Percentiles rank a stretch among this genome's conserved stretches.
Conservation (phyloP, 2,113 vertebrate genomes). For the Bubo scandiacus region DNA sequence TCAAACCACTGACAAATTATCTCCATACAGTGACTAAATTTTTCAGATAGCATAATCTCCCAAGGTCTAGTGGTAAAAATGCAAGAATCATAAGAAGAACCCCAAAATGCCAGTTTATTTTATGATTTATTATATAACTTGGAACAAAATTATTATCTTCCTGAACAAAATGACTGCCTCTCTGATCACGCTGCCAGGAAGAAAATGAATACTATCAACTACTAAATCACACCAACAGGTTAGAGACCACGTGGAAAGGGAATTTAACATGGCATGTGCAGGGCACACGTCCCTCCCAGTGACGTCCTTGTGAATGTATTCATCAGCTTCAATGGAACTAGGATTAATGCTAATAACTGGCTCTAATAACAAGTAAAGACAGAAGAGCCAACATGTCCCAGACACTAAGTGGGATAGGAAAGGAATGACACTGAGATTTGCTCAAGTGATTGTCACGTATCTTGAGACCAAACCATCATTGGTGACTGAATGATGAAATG, state of each 20-base stretch:
- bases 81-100: background rate
- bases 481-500: background rate
- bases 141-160: background rate
- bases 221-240: background rate
- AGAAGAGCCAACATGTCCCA: background rate
- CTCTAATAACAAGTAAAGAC: background rate
- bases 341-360: background rate
- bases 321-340: background rate
- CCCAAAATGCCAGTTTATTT: background rate
- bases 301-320: background rate
- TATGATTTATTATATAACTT: conserved; percentile 6
- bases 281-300: background rate
- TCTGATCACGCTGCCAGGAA: background rate
- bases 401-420: background rate
- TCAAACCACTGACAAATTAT: conserved; percentile 66
- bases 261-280: background rate
- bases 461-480: background rate
- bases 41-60: conserved; percentile 47
- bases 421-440: background rate
- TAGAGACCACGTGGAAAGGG: background rate
- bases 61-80: conserved; percentile 7
- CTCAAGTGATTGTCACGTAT: background rate
- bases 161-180: background rate
- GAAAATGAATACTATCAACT: background rate
- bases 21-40: conserved; percentile 51